Evolutionary conservation across 1,140 invertebrate species (phyloP).

Genomic region (Holcopasites calliopsidis): DNA sequence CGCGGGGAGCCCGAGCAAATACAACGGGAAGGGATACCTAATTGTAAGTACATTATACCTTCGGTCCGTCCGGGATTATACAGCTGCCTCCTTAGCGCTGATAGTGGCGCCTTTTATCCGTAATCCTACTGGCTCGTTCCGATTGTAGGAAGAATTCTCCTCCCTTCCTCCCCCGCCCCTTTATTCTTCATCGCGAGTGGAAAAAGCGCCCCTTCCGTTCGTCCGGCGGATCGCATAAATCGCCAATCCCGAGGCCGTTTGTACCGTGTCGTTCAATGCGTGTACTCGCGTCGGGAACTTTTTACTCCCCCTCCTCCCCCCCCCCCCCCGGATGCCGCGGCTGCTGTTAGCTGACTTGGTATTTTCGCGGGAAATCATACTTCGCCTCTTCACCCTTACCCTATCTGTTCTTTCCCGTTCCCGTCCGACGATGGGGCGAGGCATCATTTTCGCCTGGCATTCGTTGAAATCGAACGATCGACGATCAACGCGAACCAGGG

Average conservation of each 20-base stretch:
- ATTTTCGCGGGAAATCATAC: constrained; percentile 16
- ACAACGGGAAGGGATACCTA: constrained; percentile 55
- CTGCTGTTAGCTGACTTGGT: neutral
- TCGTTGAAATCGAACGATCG: neutral
- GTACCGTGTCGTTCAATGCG: neutral
- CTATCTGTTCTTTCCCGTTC: too few species aligned
- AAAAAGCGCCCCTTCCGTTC: constrained; percentile 18
- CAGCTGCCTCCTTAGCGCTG: constrained; percentile 64
- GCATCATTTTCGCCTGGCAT: neutral
- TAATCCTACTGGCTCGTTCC: constrained; percentile 45
- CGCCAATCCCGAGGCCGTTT: constrained; percentile 1
- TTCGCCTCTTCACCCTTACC: neutral
- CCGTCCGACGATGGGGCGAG: neutral
- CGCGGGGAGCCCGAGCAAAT: constrained; percentile 41
- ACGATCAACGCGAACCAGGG: neutral
- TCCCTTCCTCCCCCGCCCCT: neutral
- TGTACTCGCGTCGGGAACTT: neutral
- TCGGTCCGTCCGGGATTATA: constrained; percentile 58
- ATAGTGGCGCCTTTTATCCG: constrained; percentile 58
- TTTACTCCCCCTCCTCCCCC: neutral
- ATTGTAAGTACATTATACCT: constrained; percentile 66
- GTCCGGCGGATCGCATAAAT: constrained; percentile 32
- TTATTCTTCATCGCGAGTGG: neutral
- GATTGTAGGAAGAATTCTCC: constrained; percentile 39
- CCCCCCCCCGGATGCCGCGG: neutral